Evolutionary conservation across 2,113 vertebrate species (phyloP).

Genomic region (Calidris pugnax): DNA sequence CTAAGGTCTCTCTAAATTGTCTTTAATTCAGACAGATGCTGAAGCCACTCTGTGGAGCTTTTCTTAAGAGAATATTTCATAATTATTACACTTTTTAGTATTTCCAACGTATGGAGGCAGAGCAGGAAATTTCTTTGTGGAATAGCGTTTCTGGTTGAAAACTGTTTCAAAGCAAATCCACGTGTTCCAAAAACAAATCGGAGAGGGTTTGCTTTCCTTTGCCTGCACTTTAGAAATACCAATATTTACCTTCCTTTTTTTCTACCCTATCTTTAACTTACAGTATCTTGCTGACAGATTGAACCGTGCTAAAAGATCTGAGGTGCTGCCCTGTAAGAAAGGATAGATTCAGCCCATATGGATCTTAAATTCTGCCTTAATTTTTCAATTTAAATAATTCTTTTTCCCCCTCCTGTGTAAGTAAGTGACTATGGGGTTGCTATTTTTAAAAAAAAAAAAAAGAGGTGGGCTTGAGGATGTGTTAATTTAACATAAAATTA

Average conservation of each 20-base stretch:
- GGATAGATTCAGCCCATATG: neutral
- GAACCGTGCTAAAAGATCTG: rapidly evolving
- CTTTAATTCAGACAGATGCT: neutral
- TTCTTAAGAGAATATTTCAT: neutral
- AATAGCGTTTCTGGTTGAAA: neutral
- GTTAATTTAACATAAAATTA: neutral
- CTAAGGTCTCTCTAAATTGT: neutral
- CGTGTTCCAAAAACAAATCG: neutral
- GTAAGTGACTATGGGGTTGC: neutral
- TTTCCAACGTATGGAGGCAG: rapidly evolving
- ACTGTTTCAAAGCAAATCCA: neutral
- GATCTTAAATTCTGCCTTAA: neutral
- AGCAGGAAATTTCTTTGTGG: neutral
- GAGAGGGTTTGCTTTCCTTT: neutral
- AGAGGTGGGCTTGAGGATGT: neutral
- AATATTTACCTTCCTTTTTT: slow-evolving; percentile 21
- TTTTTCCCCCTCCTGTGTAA: neutral
- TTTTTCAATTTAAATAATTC: neutral
- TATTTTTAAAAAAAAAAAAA: neutral
- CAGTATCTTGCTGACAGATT: neutral
- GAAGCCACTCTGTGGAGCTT: neutral
- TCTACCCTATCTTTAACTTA: neutral
- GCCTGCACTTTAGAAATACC: slow-evolving; percentile 13
- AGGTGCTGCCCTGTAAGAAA: neutral
- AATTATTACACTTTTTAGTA: neutral